phyloP scores from a whole-genome alignment of 2,797 vertebrate species.

The Tinamus major region DNA sequence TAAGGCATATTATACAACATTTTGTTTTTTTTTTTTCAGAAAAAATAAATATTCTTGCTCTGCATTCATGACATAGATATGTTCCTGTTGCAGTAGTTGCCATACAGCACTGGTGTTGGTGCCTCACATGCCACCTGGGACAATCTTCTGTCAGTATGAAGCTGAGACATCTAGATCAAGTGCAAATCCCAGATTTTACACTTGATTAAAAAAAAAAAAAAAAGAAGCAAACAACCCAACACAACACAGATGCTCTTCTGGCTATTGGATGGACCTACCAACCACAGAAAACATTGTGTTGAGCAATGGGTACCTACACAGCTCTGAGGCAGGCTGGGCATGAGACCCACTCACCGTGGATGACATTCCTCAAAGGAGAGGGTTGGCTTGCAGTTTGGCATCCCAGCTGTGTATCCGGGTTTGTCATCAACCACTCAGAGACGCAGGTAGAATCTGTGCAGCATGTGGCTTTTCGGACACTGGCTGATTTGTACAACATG shows the following conservation, averaged over 20 bases:
- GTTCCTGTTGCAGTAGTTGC: background rate
- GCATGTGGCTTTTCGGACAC: background rate
- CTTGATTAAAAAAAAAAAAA: background rate
- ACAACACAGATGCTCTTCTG: background rate
- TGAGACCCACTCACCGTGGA: accelerated
- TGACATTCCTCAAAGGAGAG: no score
- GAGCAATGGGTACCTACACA: background rate
- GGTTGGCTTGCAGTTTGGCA: no score
- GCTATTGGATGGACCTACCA: background rate
- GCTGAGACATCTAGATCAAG: background rate
- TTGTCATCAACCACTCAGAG: background rate
- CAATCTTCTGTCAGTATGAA: background rate
- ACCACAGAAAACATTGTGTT: background rate
- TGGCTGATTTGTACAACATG: background rate
- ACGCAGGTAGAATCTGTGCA: background rate
- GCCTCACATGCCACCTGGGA: background rate
- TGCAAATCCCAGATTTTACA: background rate
- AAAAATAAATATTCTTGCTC: background rate
- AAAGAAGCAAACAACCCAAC: no score
- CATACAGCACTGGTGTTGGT: background rate
- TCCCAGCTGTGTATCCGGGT: background rate
- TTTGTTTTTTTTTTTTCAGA: background rate
- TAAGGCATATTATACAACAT: background rate
- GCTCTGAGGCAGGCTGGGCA: no score
- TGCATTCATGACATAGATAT: background rate